Conservation (phyloP, 53 echinoderm and acorn worm species). For the Antedon mediterranea region DNA sequence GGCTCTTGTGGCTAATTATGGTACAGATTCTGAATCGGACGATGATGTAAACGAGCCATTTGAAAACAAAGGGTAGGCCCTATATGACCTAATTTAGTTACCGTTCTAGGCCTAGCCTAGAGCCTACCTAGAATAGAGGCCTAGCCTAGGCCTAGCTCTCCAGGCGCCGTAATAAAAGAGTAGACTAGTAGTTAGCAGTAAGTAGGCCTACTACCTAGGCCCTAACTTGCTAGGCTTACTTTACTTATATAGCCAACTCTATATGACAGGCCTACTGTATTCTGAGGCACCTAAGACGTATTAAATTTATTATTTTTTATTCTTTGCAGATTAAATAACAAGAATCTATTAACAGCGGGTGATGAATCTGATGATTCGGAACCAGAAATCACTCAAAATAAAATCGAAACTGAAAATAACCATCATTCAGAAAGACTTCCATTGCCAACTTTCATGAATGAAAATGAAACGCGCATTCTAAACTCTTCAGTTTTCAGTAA, state of each 20-base stretch:
- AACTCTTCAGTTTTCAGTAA: conserved; percentile 45
- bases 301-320: neutral
- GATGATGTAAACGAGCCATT: neutral
- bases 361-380: neutral
- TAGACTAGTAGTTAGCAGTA: too few species aligned
- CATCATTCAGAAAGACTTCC: neutral
- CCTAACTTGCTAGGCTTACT: too few species aligned
- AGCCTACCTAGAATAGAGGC: too few species aligned
- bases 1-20: neutral
- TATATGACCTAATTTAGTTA: too few species aligned
- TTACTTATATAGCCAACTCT: too few species aligned
- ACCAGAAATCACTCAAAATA: neutral
- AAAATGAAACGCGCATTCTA: neutral
- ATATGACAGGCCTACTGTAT: too few species aligned
- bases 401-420: neutral
- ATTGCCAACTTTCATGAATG: neutral
- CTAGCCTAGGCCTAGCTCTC: too few species aligned
- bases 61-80: neutral
- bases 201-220: too few species aligned
- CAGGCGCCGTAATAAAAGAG: too few species aligned
- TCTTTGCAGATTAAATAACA: neutral
- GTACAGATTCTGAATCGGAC: neutral
- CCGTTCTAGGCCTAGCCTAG: neutral
- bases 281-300: too few species aligned
- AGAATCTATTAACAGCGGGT: neutral